Conservation (phyloP, 1,140 invertebrate species). For the Choristoneura fumiferana region DNA sequence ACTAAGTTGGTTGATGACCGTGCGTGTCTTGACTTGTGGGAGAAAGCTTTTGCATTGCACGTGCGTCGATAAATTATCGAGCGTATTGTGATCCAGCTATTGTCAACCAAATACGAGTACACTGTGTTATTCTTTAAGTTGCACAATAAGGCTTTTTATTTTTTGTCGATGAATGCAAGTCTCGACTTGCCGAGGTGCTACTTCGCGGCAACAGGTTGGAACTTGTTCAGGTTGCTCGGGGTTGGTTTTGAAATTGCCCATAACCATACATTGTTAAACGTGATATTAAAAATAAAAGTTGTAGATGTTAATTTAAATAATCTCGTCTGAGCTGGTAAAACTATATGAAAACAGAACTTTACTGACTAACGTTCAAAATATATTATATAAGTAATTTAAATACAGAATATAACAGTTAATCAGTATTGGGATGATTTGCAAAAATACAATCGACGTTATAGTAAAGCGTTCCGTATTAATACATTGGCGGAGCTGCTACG, state of each 20-base stretch:
- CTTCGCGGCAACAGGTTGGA: constrained; percentile 26
- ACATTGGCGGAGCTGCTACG: too few species aligned
- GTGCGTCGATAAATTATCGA: constrained; percentile 12
- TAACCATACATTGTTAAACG: not conserved
- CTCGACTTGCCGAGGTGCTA: constrained; percentile 19
- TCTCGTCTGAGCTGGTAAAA: too few species aligned
- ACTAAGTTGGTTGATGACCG: constrained; percentile 6
- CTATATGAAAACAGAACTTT: too few species aligned
- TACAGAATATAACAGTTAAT: too few species aligned
- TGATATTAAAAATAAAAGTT: too few species aligned
- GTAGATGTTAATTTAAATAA: too few species aligned
- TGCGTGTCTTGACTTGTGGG: constrained; percentile 9
- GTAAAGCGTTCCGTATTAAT: too few species aligned
- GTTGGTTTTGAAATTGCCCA: constrained; percentile 11
- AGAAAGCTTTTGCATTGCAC: constrained; percentile 15
- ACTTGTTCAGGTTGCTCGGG: constrained; percentile 21
- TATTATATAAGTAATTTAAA: too few species aligned
- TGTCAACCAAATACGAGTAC: constrained; percentile 16
- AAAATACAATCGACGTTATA: too few species aligned
- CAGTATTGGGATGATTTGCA: too few species aligned
- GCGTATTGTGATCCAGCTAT: constrained; percentile 9
- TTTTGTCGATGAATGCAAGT: not conserved
- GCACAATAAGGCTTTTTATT: constrained; percentile 4
- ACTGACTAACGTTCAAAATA: too few species aligned
- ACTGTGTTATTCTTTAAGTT: constrained; percentile 18